A percentile compares a stretch with the other conserved stretches of the same genome.
These are phyloP conservation scores for Nasonia longicornis DNA, from an alignment of 1,140 invertebrate genomes.

Conservation along the genomic window DNA sequence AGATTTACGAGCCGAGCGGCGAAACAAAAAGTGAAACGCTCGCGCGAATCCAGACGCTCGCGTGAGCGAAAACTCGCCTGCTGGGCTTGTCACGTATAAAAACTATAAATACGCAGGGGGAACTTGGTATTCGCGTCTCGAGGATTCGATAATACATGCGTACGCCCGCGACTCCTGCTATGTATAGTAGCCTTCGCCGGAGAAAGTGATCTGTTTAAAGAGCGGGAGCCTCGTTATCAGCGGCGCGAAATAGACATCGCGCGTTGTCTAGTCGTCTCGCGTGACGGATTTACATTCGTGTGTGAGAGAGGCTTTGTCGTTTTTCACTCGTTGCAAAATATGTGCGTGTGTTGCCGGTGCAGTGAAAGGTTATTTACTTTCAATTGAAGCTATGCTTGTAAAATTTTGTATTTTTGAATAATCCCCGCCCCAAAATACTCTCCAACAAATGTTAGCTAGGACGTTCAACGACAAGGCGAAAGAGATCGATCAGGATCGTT, in stretches of 20 bases:
- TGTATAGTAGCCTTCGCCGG: neutral
- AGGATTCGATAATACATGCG: neutral
- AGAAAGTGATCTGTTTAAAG: neutral
- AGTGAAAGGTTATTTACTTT: neutral
- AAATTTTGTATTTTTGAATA: neutral
- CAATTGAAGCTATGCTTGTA: neutral
- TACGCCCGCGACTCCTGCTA: neutral
- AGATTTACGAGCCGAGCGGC: neutral
- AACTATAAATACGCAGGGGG: neutral
- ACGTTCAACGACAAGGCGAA: constrained; percentile 26
- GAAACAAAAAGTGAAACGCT: neutral
- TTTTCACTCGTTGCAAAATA: neutral
- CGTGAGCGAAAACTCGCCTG: neutral
- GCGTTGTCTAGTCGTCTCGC: no score
- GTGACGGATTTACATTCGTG: neutral
- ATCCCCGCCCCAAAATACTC: no score
- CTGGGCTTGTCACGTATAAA: neutral
- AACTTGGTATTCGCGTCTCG: neutral
- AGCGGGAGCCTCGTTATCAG: neutral
- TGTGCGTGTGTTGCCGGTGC: neutral
- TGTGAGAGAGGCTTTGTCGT: neutral
- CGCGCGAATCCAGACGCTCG: no score
- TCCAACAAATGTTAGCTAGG: neutral
- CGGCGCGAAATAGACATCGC: neutral
- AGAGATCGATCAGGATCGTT: constrained; percentile 11